Evolutionary conservation across 2,113 vertebrate species (phyloP).

Genomic region (Engraulis encrasicolus): DNA sequence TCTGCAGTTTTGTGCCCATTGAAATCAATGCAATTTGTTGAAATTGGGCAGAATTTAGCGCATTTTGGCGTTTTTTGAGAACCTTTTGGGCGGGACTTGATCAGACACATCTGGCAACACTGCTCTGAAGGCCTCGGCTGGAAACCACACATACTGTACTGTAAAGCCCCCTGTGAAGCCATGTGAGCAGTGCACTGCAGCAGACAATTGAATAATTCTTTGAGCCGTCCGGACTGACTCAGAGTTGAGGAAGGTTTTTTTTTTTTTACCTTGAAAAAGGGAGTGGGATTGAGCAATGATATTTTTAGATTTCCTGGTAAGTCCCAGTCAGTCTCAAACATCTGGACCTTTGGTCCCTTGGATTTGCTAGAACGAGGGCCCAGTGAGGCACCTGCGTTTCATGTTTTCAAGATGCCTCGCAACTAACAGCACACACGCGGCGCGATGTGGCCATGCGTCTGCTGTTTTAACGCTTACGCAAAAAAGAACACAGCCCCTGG

Average conservation of each 20-base stretch:
- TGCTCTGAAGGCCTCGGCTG: background rate
- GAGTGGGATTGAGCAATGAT: background rate
- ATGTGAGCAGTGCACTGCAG: no score
- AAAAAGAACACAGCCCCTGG: background rate
- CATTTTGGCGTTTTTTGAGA: no score
- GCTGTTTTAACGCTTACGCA: background rate
- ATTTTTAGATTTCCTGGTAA: constrained; percentile 22
- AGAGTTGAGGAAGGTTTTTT: no score
- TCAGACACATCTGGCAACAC: no score
- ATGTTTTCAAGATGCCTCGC: constrained; percentile 9
- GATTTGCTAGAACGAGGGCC: background rate
- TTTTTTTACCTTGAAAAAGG: background rate
- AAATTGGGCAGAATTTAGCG: no score
- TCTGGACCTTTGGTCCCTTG: constrained; percentile 10
- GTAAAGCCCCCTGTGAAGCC: background rate
- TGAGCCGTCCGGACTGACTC: constrained; percentile 21
- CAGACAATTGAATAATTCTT: constrained; percentile 38
- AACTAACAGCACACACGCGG: background rate
- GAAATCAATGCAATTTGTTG: no score
- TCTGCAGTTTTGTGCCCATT: no score
- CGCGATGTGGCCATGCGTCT: background rate
- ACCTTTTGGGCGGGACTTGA: no score
- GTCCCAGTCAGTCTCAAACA: constrained; percentile 1
- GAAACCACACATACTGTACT: constrained; percentile 14
- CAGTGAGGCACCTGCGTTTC: constrained; percentile 3